Percentiles rank a stretch among this genome's conserved stretches.
Evolutionary conservation across 2,113 vertebrate species (phyloP).

Genomic region (Petrocephalus microphthalmus): DNA sequence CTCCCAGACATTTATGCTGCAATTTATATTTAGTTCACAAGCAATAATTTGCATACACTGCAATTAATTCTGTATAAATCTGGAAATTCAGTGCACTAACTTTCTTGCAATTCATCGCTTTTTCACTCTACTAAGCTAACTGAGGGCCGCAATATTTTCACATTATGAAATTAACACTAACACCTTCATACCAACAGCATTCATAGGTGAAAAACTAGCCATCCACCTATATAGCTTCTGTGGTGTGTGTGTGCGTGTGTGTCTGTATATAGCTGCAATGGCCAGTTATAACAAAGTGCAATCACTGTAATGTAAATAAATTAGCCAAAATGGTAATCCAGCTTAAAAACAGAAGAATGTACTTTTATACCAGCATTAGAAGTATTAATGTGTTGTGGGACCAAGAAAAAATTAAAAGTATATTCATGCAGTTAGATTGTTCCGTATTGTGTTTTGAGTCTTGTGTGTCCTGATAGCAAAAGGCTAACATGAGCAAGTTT

Average conservation of each 20-base stretch:
- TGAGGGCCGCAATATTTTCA: not conserved
- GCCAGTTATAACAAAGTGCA: not conserved
- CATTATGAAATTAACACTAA: not conserved
- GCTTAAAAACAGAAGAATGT: not conserved
- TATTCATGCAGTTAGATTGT: not conserved
- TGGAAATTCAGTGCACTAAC: not conserved
- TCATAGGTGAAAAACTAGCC: not conserved
- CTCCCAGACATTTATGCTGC: not conserved
- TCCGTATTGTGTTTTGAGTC: not conserved
- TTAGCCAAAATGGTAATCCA: not conserved
- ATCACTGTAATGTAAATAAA: not conserved
- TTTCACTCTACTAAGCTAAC: not conserved
- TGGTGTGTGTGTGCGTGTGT: not conserved
- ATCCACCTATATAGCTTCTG: not conserved
- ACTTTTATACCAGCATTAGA: not conserved
- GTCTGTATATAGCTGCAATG: not conserved
- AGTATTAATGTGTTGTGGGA: not conserved
- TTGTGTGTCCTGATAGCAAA: not conserved
- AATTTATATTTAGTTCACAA: not conserved
- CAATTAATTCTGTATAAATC: not conserved
- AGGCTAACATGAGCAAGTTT: not conserved
- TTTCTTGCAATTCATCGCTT: not conserved
- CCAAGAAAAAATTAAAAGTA: not conserved
- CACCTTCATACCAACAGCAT: not conserved
- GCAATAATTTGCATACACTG: not conserved